A percentile compares a stretch with the other conserved stretches of the same genome.
These are phyloP conservation scores for Mustela lutreola DNA, from an alignment of 2,113 vertebrate genomes.

Conservation along the genomic window DNA sequence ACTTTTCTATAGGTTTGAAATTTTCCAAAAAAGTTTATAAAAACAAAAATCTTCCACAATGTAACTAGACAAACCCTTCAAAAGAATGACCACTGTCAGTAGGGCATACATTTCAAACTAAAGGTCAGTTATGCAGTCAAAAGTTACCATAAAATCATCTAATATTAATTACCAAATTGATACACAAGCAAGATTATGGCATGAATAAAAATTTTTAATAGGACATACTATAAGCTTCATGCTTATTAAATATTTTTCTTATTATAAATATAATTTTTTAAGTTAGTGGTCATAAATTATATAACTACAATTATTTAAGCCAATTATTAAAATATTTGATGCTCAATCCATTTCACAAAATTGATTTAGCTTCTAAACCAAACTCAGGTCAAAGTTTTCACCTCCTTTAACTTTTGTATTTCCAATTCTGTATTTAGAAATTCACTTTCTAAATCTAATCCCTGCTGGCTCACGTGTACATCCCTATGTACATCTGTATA, in stretches of 20 bases:
- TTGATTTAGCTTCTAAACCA: background rate
- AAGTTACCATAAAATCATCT: constrained; percentile 20
- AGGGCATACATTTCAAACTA: background rate
- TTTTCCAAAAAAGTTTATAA: background rate
- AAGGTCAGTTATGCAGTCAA: background rate
- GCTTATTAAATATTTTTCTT: background rate
- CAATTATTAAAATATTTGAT: constrained; percentile 25
- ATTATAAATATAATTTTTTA: constrained; percentile 3
- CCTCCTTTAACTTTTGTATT: background rate
- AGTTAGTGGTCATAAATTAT: background rate
- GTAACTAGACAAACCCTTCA: background rate
- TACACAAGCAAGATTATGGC: background rate
- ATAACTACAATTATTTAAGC: constrained; percentile 34
- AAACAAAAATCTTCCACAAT: background rate
- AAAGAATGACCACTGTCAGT: background rate
- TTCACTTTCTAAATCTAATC: background rate
- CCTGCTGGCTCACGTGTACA: background rate
- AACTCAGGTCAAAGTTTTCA: background rate
- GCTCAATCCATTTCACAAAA: background rate
- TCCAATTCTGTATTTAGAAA: constrained; percentile 15
- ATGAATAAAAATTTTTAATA: constrained; percentile 4
- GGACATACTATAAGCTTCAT: background rate
- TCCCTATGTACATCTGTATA: background rate
- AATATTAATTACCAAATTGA: constrained; percentile 15
- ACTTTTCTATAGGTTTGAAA: constrained; percentile 2